Base-by-base conservation (phyloP, 2,113 vertebrate species). In the Anser cygnoides region DNA sequence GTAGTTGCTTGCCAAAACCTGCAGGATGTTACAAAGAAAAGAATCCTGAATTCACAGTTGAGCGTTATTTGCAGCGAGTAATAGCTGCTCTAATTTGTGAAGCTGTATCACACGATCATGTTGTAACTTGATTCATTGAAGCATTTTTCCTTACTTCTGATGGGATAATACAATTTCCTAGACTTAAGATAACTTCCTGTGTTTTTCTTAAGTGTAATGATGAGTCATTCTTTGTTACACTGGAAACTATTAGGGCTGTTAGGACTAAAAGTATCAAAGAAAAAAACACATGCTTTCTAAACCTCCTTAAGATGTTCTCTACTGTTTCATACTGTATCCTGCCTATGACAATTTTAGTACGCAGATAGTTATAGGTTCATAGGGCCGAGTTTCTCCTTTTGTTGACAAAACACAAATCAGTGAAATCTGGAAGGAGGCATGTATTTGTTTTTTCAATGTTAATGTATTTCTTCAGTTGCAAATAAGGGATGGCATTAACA, bases 171-270 rank as follows among this genome's bases (percentile, higher is more conserved):
- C 1, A 21, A 13, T 76, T 90, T 75, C 19, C 5, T 35, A 43
- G 31, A 23, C 12, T 63, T 67, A 2, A 67, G 23, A 1, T 12
- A 14, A 5, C 1, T 22, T 84, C 4, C 20, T 1, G 3, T 33
- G 2, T 12, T 39, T 85, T 83, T 58, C 18, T 3, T 57, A 19
- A 63, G 31, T 8, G 3, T 33, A 13, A 19, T 39, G 12, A 20
- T 76, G 50, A 89, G 7, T 73, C 33, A 0, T 26, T n/a, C 19
- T 55, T 79, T 80, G 5, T 79, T 72, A 20, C 2, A 11, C 3
- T 7, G 26, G 19, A 21, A 75, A 11, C 13, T 54, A 8, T 15
- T 67, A 70, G 46, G 23, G 33, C 22, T 19, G n/a, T 35, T 50
- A 13, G 11, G 20, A 33, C 3, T 74, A 8, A 55, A 44, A 31